phyloP scores from a whole-genome alignment of 2,113 vertebrate species.

The Myiagra hebetior region DNA sequence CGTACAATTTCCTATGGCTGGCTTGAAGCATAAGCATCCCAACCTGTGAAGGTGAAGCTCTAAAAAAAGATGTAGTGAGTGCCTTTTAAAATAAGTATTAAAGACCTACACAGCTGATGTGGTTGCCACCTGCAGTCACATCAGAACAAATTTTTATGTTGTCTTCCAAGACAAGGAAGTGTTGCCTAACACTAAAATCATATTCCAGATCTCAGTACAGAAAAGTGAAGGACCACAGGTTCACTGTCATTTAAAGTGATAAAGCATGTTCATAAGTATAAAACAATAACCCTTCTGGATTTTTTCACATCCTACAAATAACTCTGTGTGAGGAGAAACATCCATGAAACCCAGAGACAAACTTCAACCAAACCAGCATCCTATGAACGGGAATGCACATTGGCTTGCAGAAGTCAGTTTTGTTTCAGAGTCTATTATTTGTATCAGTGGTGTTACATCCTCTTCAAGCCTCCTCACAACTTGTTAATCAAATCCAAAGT shows the following conservation, averaged over 20 bases:
- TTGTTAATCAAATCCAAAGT: not conserved
- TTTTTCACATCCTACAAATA: not conserved
- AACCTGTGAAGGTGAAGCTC: not conserved
- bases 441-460: not conserved
- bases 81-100: not conserved
- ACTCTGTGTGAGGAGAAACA: not conserved
- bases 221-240: not conserved
- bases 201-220: not conserved
- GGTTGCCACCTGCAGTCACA: not conserved
- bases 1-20: not conserved
- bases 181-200: not conserved
- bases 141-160: not conserved
- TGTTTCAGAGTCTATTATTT: not conserved
- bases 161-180: not conserved
- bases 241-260: not conserved
- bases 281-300: not conserved
- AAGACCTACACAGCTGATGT: not conserved
- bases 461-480: not conserved
- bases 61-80: not conserved
- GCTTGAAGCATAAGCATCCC: not conserved
- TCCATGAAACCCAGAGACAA: not conserved
- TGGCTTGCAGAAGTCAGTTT: not conserved
- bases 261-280: not conserved
- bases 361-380: not conserved
- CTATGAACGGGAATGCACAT: accelerated